These are phyloP conservation scores for Aurelia aurita DNA, from an alignment of 30 jellyfish, hydroid and myxozoan genomes.

Conservation along the genomic window DNA sequence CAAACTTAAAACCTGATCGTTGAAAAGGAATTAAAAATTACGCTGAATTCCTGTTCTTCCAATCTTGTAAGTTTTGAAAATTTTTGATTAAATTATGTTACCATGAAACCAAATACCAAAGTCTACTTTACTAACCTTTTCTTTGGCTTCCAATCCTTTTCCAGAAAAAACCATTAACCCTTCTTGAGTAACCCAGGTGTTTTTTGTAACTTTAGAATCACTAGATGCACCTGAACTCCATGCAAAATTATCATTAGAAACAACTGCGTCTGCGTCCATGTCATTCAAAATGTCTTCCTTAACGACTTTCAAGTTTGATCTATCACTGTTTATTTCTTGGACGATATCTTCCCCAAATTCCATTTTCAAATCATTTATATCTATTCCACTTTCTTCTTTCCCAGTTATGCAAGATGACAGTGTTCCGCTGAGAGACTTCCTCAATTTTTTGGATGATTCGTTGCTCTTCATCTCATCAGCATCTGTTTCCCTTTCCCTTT, in stretches of 20 bases:
- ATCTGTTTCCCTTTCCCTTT: constrained; percentile 4
- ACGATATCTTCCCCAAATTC: constrained; percentile 65
- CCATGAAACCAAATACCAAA: neutral
- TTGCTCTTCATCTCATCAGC: neutral
- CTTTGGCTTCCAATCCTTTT: constrained; percentile 50
- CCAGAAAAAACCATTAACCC: constrained; percentile 62
- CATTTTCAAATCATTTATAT: constrained; percentile 17
- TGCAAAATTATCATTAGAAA: neutral
- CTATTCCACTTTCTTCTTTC: constrained; percentile 15
- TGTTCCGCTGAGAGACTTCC: constrained; percentile 43
- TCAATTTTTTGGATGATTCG: constrained; percentile 18
- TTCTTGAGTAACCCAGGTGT: constrained; percentile 40
- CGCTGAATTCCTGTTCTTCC: neutral
- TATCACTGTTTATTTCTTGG: constrained; percentile 32
- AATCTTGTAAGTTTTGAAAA: neutral
- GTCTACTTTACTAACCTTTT: constrained; percentile 34
- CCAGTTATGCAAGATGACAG: constrained; percentile 23
- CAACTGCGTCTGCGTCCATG: no score
- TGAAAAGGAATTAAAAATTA: neutral
- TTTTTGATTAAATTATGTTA: neutral
- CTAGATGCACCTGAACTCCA: neutral
- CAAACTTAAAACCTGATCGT: no score
- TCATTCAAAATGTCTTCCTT: no score
- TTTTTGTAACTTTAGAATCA: constrained; percentile 4
- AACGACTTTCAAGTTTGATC: neutral